phyloP scores from a whole-genome alignment of 2,797 vertebrate genomes.

The Siniperca scherzeri region DNA sequence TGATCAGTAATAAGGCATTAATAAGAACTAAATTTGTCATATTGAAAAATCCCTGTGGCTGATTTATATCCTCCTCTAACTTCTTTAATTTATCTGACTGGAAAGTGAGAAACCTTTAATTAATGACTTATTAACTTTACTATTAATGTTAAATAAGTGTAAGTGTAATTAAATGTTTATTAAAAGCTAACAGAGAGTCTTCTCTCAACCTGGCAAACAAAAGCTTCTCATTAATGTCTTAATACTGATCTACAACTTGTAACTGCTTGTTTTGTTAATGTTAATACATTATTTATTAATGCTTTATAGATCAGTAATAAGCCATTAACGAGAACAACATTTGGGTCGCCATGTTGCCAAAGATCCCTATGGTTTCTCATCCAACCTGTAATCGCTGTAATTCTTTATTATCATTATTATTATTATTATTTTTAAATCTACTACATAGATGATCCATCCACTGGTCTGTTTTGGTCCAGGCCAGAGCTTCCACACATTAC shows the following conservation, averaged over 20 bases:
- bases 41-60: neutral
- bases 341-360: neutral
- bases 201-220: neutral
- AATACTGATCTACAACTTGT: neutral
- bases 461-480: conserved; percentile 14
- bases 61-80: neutral
- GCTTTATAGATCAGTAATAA: conserved; percentile 3
- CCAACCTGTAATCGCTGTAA: neutral
- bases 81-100: neutral
- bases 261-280: neutral
- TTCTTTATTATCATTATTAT: neutral
- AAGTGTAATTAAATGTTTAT: neutral
- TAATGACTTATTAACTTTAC: neutral
- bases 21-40: neutral
- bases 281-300: neutral
- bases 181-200: neutral
- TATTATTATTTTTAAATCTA: no score
- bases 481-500: conserved; percentile 45
- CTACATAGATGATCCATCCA: conserved; percentile 28
- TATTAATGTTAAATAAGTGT: neutral
- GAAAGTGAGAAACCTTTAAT: neutral
- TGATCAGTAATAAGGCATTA: neutral
- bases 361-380: neutral
- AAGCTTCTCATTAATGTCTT: neutral
- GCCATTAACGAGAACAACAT: neutral